Evolutionary conservation across 2,113 vertebrate species (phyloP), one percentile per base, ranked within the genome.

Genomic region (Gracilinanus agilis): DNA sequence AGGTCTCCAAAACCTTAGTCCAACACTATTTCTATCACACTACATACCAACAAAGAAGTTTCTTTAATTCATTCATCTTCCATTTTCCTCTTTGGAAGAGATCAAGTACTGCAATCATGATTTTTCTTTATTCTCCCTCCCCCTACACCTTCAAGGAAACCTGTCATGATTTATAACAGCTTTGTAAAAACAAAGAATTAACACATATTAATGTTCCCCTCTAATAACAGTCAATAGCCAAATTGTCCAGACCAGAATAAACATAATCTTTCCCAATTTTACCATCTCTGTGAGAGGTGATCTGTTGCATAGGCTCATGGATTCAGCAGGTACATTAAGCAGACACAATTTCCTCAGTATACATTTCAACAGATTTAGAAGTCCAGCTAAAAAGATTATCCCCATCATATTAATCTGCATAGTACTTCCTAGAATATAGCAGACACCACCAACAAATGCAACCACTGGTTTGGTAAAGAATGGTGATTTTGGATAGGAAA

Each of bases 311-410:
- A 88, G 49, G 44, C 53, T 44, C 49, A 24, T 9, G 53, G 9
- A 55, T 24, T 90, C 61, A 54, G 13, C 92, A 3, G 58, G 40
- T 4, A 92, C 89, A 55, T 53, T 93, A 90, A 83, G 54, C 92
- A 88, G 21, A 61, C n/a, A 44, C 34, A 12, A 90, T 90, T 0
- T 90, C 49, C 44, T 44, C n/a, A 21, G 10, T 90, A 27, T 16
- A 89, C 53, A 90, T 58, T 89, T 94, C 40, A 27, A 44, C 2
- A 61, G 89, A 92, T 88, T 90, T 89, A 92, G 92, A 96, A 25
- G 5, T 83, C n/a, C 58, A 44, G 54, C 44, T 90, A 44, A 92
- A 88, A 49, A 0, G 61, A 44, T 1, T 91, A 11, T 89, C 24
- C 44, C 44, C 24, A 53, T 89, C 49, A 90, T 29, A 29, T 90